A percentile compares a stretch with the other conserved stretches of the same genome.
phyloP scores from a whole-genome alignment of 2,113 vertebrate genomes.

The Syngnathus typhle region DNA sequence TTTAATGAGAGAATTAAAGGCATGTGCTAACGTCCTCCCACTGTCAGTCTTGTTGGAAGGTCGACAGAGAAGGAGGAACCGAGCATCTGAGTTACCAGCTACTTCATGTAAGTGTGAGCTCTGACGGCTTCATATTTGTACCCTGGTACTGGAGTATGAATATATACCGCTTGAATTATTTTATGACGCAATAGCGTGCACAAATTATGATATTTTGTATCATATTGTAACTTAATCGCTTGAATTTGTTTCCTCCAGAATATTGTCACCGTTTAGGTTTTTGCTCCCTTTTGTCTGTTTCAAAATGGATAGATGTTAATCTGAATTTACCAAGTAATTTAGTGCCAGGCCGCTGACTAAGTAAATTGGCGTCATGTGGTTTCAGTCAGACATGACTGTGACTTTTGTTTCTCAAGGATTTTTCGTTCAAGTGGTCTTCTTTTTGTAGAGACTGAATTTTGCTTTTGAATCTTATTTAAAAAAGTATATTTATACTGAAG shows the following conservation, averaged over 20 bases:
- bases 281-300: not conserved
- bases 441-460: not conserved
- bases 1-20: conserved; percentile 40
- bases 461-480: too few species aligned
- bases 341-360: conserved; percentile 28
- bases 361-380: conserved; percentile 39
- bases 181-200: not conserved
- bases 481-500: too few species aligned
- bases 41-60: conserved; percentile 22
- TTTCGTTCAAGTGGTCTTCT: not conserved
- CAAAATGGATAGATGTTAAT: not conserved
- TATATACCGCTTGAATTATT: not conserved
- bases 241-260: too few species aligned
- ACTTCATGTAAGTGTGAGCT: conserved; percentile 30
- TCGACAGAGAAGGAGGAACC: conserved; percentile 2
- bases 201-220: not conserved
- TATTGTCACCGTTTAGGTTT: not conserved
- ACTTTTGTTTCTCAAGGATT: conserved; percentile 39
- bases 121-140: not conserved
- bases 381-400: conserved; percentile 8
- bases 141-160: not conserved
- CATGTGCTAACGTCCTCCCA: conserved; percentile 31
- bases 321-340: conserved; percentile 32
- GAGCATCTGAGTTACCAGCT: not conserved
- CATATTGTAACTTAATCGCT: not conserved